A percentile compares a stretch with the other conserved stretches of the same genome.
Evolutionary conservation across 2,888 invertebrate genomes (phyloP).

Genomic region (Herminia tarsipennalis): DNA sequence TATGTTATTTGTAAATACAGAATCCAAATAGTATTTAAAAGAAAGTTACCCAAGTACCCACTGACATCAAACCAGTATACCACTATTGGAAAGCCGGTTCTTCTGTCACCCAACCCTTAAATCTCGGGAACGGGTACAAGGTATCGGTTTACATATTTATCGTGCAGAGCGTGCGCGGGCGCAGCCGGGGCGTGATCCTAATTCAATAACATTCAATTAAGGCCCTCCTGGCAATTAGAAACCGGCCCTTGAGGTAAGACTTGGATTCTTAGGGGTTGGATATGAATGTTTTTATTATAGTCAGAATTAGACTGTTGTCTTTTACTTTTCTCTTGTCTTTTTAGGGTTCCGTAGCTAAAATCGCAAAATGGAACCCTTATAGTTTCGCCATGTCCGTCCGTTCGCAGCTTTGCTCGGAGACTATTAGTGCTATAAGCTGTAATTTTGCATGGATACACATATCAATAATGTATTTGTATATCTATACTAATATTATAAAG

Average conservation of each 20-base stretch:
- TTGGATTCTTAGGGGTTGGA: slow-evolving; percentile 28
- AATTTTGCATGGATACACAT: no score
- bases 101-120: background rate
- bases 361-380: no score
- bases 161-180: slow-evolving; percentile 17
- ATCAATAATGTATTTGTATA: no score
- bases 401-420: no score
- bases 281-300: slow-evolving; percentile 23
- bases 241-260: slow-evolving; percentile 43
- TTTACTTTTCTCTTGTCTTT: no score
- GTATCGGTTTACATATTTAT: slow-evolving; percentile 31
- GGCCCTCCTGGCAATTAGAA: slow-evolving; percentile 63
- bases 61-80: background rate
- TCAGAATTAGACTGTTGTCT: no score
- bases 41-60: background rate
- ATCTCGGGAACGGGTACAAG: slow-evolving; percentile 4
- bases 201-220: slow-evolving; percentile 82
- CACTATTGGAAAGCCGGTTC: background rate
- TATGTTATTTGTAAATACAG: no score
- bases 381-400: no score
- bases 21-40: no score
- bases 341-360: no score
- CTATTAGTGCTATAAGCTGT: no score
- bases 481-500: no score
- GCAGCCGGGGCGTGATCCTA: slow-evolving; percentile 60